Base-by-base conservation (phyloP, 2,113 vertebrate genomes). In the Lethenteron reissneri region DNA sequence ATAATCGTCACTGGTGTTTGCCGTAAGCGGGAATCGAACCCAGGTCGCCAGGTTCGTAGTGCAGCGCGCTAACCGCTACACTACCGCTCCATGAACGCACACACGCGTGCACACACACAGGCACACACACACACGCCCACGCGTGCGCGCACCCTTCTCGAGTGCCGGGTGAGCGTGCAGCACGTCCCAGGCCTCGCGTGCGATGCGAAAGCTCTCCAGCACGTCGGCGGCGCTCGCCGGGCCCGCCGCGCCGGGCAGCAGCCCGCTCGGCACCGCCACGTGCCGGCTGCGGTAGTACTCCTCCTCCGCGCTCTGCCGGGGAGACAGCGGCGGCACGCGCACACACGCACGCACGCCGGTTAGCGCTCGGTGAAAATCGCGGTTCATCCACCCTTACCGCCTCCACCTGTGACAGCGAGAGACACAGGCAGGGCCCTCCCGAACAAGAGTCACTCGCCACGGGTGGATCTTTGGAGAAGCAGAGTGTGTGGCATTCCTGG, bases 221-320 rank as follows among this genome's bases (percentile, higher is more conserved):
- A 86, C 89, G 78, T 99, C 92, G 1, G 83, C 75, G 57, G 89
- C 88, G 70, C 82, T 85, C 10, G 82, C 41, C 41, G 41, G 4
- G 41, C 41, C 41, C 41, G 41, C 41, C 41, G 41, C 41, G 41
- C 41, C 41, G 41, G 41, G 41, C 41, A 41, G 74, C 78, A 97
- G 87, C 57, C 95, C 91, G 2, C 82, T 94, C 77, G 85, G 91
- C 58, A 96, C 82, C 12, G 88, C 73, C 72, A 99, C 85, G 73
- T 88, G 87, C 10, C 90, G 85, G 60, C 81, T 88, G 62, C 90
- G 85, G 12, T n/a, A 82, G 57, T 97, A 91, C 75, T 99, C 94
- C 9, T 99, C 94, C 76, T 99, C 94, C 17, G 91, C 96, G 78
- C 92, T 99, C 92, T 99, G 80, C 69, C 80, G 91, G 84, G 90